A percentile compares a stretch with the other conserved stretches of the same genome.
These are phyloP conservation scores for Neodiprion pinetum DNA, from an alignment of 1,140 invertebrate species.

Conservation along the genomic window DNA sequence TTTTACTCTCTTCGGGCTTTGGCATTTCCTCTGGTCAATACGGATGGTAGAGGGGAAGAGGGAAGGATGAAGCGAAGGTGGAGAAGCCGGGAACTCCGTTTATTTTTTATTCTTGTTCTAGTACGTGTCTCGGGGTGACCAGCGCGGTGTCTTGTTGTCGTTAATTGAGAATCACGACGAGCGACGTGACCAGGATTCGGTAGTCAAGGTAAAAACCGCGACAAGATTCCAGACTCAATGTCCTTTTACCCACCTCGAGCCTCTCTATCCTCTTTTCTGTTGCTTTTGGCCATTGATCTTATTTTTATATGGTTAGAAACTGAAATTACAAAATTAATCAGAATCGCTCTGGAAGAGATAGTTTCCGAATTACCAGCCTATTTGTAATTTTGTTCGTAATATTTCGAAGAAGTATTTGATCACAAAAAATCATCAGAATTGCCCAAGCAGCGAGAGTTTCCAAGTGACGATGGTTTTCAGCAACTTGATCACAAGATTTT, in stretches of 20 bases:
- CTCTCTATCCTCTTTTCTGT: not conserved
- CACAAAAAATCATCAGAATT: too few relatives aligned
- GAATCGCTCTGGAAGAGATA: too few relatives aligned
- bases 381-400: too few relatives aligned
- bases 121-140: constrained; percentile 27
- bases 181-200: constrained; percentile 43
- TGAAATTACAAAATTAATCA: not conserved
- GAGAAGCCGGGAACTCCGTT: constrained; percentile 31
- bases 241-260: not conserved
- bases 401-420: too few relatives aligned
- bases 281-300: not conserved
- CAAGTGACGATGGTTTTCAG: too few relatives aligned
- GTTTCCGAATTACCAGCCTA: too few relatives aligned
- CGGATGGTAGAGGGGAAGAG: not conserved
- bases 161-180: constrained; percentile 53
- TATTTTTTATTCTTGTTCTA: constrained; percentile 40
- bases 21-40: constrained; percentile 13
- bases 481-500: too few relatives aligned
- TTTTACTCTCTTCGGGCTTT: constrained; percentile 4
- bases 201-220: not conserved
- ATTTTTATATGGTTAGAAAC: not conserved
- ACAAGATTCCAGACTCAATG: not conserved
- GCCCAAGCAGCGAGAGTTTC: too few relatives aligned
- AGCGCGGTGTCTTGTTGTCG: constrained; percentile 19
- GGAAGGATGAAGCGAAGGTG: not conserved